phyloP scores from a whole-genome alignment of 2,113 vertebrate genomes.

The Brachyistius frenatus region DNA sequence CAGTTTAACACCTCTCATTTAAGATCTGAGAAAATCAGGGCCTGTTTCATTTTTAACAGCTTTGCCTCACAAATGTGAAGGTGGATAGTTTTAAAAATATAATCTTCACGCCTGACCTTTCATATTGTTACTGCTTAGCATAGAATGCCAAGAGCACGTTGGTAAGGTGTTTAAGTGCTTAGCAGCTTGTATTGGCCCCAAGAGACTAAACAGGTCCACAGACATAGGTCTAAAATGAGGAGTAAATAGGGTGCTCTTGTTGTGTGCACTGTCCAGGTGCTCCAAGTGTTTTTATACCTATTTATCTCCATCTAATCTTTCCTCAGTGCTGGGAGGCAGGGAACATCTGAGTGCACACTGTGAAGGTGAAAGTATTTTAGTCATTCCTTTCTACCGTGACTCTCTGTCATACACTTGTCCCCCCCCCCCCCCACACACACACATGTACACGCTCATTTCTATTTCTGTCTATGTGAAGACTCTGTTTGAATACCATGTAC shows the following conservation, averaged over 20 bases:
- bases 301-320: constrained; percentile 49
- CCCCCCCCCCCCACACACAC: constrained; percentile 22
- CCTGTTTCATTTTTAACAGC: background rate
- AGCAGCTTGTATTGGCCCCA: background rate
- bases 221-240: background rate
- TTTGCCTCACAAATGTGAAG: background rate
- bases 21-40: background rate
- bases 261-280: constrained; percentile 21
- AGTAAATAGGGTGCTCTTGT: constrained; percentile 1
- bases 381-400: constrained; percentile 29
- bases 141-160: background rate
- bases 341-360: constrained; percentile 35
- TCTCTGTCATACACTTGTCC: constrained; percentile 10
- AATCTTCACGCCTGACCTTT: constrained; percentile 23
- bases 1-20: background rate
- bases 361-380: constrained; percentile 66
- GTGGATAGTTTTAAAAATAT: constrained; percentile 24
- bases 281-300: constrained; percentile 32
- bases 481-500: no score
- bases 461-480: no score
- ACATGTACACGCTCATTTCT: background rate
- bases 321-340: constrained; percentile 26
- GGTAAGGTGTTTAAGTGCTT: constrained; percentile 13
- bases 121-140: background rate
- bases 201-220: constrained; percentile 4